Base-by-base conservation (phyloP, 2,797 vertebrate genomes). In the Labeo calbasu region DNA sequence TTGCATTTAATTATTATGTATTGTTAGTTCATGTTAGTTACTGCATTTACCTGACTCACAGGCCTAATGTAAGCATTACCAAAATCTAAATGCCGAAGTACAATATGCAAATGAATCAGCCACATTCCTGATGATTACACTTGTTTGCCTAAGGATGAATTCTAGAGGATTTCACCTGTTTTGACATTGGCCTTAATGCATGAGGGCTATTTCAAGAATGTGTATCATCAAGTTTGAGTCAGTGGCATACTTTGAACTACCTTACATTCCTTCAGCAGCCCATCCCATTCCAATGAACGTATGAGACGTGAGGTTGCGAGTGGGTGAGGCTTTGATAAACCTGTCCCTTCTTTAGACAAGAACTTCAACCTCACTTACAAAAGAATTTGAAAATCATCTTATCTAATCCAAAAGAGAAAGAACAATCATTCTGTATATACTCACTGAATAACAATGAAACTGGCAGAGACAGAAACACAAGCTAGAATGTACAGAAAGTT, bases 181-280 rank as follows among this genome's bases (percentile, higher is more conserved):
- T 21, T 65, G 59, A 11, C 28, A 43, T 23, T 32, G 9, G 21
- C 10, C 25, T 53, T 40, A 15, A 70, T 25, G 78, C 43, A 72
- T 63, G 12, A 66, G 2, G 8, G 25, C 13, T 17, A 73, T 59
- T 79, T 73, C 7, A 61, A 51, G 50, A 86, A 75, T 79, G 76
- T n/a, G 59, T 69, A 50, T 73, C 43, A 66, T 82, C 23, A 43
- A 75, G 71, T 46, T 50, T 14, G 50, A 78, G 53, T 84, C 84
- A 87, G 81, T 13, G 78, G 85, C 85, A 88, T 17, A 88, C 88
- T 87, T 84, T 88, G 63, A 40, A 85, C 88, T 51, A 68, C 15
- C 19, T 10, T 12, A 11, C 71, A 77, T 70, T 77, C 77, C 17
- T 75, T 48, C 46, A 2, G 2, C 75, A 43, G 83, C 85, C 83